Percentiles rank a stretch among this genome's conserved stretches.
phyloP scores from a whole-genome alignment of 2,797 vertebrate genomes.

The Carapus acus region DNA sequence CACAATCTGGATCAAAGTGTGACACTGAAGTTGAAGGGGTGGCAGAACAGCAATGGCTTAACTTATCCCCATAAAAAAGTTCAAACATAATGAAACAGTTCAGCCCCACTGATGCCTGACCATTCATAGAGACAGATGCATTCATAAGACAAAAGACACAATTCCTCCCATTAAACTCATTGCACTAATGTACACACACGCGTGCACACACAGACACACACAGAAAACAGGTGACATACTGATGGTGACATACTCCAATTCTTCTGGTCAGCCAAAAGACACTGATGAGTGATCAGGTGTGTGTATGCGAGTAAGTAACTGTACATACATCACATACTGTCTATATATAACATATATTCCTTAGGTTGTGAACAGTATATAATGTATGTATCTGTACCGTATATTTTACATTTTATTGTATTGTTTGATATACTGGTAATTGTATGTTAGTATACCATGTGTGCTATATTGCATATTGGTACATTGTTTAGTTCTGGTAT shows the following conservation, averaged over 20 bases:
- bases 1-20: too few relatives aligned
- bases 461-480: too few relatives aligned
- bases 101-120: constrained; percentile 18
- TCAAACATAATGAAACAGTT: constrained; percentile 13
- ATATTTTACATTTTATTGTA: too few relatives aligned
- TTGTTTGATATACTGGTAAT: too few relatives aligned
- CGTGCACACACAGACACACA: constrained; percentile 16
- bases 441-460: too few relatives aligned
- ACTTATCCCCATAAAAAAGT: constrained; percentile 1
- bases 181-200: constrained; percentile 14
- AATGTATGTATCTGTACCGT: too few relatives aligned
- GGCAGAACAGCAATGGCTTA: neutral
- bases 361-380: too few relatives aligned
- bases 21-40: too few relatives aligned
- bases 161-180: constrained; percentile 18
- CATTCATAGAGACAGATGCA: constrained; percentile 28
- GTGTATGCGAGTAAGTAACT: constrained; percentile 19
- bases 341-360: too few relatives aligned
- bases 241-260: constrained; percentile 36
- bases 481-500: too few relatives aligned
- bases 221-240: constrained; percentile 52
- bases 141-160: constrained; percentile 5
- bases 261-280: constrained; percentile 47
- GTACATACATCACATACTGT: too few relatives aligned
- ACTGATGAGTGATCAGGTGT: constrained; percentile 9